These are phyloP conservation scores for Aythya baeri DNA, from an alignment of 2,113 vertebrate species.

Conservation along the genomic window DNA sequence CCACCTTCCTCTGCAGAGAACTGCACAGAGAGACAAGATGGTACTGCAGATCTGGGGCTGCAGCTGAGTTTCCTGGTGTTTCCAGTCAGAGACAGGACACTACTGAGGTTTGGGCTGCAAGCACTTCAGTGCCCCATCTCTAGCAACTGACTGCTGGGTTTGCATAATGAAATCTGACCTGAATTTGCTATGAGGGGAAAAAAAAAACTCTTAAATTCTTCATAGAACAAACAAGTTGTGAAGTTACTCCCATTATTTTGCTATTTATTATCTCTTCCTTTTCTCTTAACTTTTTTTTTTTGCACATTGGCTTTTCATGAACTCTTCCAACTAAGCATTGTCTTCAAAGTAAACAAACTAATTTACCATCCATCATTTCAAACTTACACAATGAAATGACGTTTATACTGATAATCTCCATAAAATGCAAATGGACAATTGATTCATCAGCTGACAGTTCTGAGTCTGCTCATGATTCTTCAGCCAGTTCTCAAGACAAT, in stretches of 20 bases:
- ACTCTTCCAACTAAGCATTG: background rate
- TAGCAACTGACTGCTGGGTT: fast-evolving
- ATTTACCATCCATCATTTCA: background rate
- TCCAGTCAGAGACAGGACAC: background rate
- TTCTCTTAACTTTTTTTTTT: background rate
- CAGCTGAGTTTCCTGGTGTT: background rate
- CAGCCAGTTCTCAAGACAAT: background rate
- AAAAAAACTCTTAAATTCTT: background rate
- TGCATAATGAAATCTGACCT: background rate
- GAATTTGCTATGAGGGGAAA: background rate
- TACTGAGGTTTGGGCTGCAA: background rate
- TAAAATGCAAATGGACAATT: background rate
- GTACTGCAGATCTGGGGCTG: background rate
- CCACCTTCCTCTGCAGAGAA: background rate
- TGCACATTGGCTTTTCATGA: background rate
- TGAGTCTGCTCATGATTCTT: background rate
- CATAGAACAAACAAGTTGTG: background rate
- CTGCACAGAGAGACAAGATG: background rate
- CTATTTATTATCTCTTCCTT: background rate
- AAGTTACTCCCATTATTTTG: background rate
- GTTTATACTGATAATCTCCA: background rate
- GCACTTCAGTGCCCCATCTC: background rate
- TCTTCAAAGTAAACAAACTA: background rate
- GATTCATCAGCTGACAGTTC: background rate
- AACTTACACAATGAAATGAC: background rate